phyloP scores from a whole-genome alignment of 2,113 vertebrate species.

The Rhinichthys klamathensis region DNA sequence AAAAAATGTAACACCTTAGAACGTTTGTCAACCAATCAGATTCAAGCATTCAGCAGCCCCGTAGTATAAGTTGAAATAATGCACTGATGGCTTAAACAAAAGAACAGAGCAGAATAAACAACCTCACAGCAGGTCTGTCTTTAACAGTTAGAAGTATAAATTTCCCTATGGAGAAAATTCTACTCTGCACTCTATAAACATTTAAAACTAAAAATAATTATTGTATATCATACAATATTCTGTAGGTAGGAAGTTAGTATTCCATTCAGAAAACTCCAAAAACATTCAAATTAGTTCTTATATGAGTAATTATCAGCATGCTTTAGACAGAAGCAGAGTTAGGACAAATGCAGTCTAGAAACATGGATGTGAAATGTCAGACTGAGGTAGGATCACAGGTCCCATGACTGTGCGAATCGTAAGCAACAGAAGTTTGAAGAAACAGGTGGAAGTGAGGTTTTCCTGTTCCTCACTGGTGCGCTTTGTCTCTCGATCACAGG shows the following conservation, averaged over 20 bases:
- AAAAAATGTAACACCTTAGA: too few species aligned
- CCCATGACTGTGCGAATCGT: neutral
- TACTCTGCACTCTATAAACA: neutral
- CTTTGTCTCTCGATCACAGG: constrained; percentile 40
- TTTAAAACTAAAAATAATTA: neutral
- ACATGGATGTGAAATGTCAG: neutral
- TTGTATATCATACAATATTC: neutral
- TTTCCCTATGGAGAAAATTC: neutral
- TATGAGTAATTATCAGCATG: neutral
- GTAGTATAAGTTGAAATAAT: too few species aligned
- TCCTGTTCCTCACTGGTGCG: constrained; percentile 44
- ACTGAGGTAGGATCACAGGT: neutral
- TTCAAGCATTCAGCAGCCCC: too few species aligned
- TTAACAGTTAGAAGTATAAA: neutral
- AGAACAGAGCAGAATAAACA: too few species aligned
- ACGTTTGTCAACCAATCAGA: too few species aligned
- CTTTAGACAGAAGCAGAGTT: neutral
- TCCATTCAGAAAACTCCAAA: neutral
- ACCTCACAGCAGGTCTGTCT: neutral
- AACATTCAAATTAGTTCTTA: neutral
- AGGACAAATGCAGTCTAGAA: neutral
- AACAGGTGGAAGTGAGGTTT: constrained; percentile 49
- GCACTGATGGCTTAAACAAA: too few species aligned
- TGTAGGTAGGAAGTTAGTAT: neutral
- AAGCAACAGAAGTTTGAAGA: neutral